Base-by-base conservation (phyloP, 2,888 invertebrate species). In the Cantharis lateralis region DNA sequence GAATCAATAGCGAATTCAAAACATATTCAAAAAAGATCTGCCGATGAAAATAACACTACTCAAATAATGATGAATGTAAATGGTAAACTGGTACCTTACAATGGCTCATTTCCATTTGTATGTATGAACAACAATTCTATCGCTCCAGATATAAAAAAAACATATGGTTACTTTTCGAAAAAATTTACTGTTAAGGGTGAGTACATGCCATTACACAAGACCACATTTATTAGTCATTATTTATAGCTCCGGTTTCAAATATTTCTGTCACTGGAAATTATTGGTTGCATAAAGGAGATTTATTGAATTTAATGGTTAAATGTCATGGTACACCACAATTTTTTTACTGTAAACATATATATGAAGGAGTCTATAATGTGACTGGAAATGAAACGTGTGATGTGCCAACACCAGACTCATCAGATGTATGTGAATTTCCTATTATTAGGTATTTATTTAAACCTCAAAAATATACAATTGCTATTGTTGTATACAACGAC, bases 211-310 rank as follows among this genome's bases (percentile, higher is more conserved):
- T 32, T 32, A 13, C 32, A 32, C 4, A 13, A 4, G 7, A 13
- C 0, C 13, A 32, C 13, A 48, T 32, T 13, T 48, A 48, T 2
- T 77, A 75, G 72, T 79, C 79, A 79, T 78, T 80, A 4, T 32
- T 89, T 90, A 10, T 86, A 96, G 96, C 92, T 80, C 94, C 96
- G 0, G 91, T 96, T 81, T 87, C 90, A 2, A 91, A 92, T 76
- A 89, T 96, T 10, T 92, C 92, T 70, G 91, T 95, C 1, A 92
- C 90, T 3, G 96, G 96, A 0, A 92, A 92, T 74, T 94, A 94
- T 84, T 96, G 96, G 96, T 89, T 97, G 32, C 92, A 95, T 82
- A 95, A 94, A 78, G 96, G 95, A 32, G 95, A 95, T 73, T 88
- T 96, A 68, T 87, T 96, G 24, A 91, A 92, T 74, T 87, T 97